These are phyloP conservation scores for Arge pagana DNA, from an alignment of 2,888 invertebrate genomes.

Conservation along the genomic window DNA sequence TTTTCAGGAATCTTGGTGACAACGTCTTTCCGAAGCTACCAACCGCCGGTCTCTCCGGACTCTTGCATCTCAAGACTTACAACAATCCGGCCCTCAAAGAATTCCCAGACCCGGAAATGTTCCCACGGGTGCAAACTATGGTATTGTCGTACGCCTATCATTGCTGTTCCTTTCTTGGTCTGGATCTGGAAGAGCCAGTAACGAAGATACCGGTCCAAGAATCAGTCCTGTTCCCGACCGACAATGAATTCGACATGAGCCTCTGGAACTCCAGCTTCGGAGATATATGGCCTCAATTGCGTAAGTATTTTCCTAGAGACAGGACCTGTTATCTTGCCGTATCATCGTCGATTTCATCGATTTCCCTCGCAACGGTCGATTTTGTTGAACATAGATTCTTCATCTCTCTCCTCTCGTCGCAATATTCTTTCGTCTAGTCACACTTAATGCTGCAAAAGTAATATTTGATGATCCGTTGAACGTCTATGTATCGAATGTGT, in stretches of 20 bases:
- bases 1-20: conserved; percentile 83
- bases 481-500: conserved; percentile 3
- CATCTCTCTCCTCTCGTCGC: too few species aligned
- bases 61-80: conserved; percentile 87
- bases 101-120: conserved; percentile 84
- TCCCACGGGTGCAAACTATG: conserved; percentile 84
- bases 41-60: conserved; percentile 75
- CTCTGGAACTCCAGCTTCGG: conserved; percentile 80
- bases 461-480: background rate
- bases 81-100: conserved; percentile 86
- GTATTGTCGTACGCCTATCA: conserved; percentile 94
- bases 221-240: conserved; percentile 72
- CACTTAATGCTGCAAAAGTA: conserved; percentile 20
- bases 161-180: conserved; percentile 86
- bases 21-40: conserved; percentile 86
- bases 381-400: too few species aligned
- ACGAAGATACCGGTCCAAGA: conserved; percentile 62
- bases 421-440: background rate
- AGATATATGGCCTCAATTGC: conserved; percentile 82
- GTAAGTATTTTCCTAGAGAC: conserved; percentile 70
- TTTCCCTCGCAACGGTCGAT: too few species aligned
- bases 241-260: conserved; percentile 72
- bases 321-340: background rate
- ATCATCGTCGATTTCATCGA: background rate
- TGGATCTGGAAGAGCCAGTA: conserved; percentile 53